A percentile compares a stretch with the other conserved stretches of the same genome.
These are phyloP conservation scores for Ganaspis brasiliensis DNA, from an alignment of 2,888 invertebrate species.

Conservation along the genomic window DNA sequence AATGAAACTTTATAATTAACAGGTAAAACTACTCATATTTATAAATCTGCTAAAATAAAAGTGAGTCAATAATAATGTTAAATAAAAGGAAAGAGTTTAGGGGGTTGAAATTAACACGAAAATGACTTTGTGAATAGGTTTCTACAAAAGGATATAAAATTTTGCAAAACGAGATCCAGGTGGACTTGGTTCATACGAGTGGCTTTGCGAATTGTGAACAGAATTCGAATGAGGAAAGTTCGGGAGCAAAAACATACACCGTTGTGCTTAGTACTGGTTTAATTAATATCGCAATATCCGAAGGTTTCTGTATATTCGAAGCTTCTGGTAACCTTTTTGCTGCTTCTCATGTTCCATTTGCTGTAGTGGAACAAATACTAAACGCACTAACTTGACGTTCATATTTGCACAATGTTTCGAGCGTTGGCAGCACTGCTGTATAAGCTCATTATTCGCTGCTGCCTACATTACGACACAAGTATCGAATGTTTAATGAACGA, in stretches of 20 bases:
- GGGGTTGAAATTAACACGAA: neutral
- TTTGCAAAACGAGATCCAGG: neutral
- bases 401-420: conserved; percentile 30
- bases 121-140: neutral
- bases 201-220: conserved; percentile 29
- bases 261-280: conserved; percentile 33
- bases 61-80: neutral
- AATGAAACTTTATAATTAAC: too few relatives aligned
- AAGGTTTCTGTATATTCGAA: conserved; percentile 31
- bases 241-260: conserved; percentile 22
- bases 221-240: conserved; percentile 41
- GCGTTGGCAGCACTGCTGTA: neutral
- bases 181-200: neutral
- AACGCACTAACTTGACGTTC: conserved; percentile 33
- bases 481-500: conserved; percentile 13
- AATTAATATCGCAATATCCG: conserved; percentile 43
- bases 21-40: too few relatives aligned
- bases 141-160: conserved; percentile 6
- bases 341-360: conserved; percentile 21
- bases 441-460: conserved; percentile 32
- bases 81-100: neutral
- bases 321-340: conserved; percentile 27
- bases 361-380: conserved; percentile 23
- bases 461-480: conserved; percentile 12
- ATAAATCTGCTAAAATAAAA: too few relatives aligned